Conservation (phyloP, 2,888 invertebrate genomes). For the Pharmacophagus antenor region DNA sequence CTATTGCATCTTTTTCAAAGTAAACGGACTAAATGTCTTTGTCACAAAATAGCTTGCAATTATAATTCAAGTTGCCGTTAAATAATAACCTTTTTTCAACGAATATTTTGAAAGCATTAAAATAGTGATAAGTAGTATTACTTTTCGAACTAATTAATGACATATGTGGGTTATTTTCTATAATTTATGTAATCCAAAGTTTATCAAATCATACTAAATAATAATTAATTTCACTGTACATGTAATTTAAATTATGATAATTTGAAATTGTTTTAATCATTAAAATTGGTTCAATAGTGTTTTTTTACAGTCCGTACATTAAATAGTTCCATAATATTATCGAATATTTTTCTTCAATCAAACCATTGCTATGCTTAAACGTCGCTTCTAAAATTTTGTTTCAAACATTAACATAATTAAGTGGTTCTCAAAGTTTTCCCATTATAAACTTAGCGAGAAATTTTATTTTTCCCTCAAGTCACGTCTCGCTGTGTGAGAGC, state of each 20-base stretch:
- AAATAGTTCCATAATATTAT: not conserved
- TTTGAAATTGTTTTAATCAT: too few relatives aligned
- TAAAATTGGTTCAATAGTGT: too few relatives aligned
- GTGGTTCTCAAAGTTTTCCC: constrained; percentile 82
- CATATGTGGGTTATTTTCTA: too few relatives aligned
- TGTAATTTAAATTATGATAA: too few relatives aligned
- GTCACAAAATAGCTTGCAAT: not conserved
- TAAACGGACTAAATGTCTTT: not conserved
- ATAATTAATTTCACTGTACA: too few relatives aligned
- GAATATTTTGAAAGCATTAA: not conserved
- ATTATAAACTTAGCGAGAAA: constrained; percentile 82
- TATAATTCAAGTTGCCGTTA: not conserved
- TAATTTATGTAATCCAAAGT: too few relatives aligned
- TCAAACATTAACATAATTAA: constrained; percentile 82
- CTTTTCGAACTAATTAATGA: too few relatives aligned
- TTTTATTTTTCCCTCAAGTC: constrained; percentile 82
- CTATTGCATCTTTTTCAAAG: constrained; percentile 18
- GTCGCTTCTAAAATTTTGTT: constrained; percentile 80
- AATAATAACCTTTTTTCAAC: not conserved
- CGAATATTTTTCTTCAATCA: constrained; percentile 54
- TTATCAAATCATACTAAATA: too few relatives aligned
- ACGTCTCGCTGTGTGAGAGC: constrained; percentile 71
- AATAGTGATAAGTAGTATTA: too few relatives aligned
- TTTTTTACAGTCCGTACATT: not conserved
- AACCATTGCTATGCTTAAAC: constrained; percentile 76